phyloP scores from a whole-genome alignment of 2,797 vertebrate species.

The Brachyalestes nurse region DNA sequence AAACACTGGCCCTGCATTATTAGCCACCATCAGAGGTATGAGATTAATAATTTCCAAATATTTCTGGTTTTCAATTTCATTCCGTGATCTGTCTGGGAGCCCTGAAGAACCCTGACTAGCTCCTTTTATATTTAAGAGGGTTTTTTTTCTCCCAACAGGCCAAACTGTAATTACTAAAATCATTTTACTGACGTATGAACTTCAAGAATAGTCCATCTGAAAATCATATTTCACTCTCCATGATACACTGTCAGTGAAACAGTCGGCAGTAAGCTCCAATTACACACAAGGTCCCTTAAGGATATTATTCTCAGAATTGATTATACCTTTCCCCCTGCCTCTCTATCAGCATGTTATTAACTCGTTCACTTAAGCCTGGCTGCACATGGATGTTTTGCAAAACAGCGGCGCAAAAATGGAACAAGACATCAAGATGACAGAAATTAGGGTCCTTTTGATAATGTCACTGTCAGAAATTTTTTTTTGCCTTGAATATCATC shows the following conservation, averaged over 20 bases:
- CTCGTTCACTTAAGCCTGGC: slow-evolving; percentile 4
- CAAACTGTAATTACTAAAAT: background rate
- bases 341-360: background rate
- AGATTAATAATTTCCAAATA: too few species aligned
- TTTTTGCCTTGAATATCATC: background rate
- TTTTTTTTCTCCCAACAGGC: too few species aligned
- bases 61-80: too few species aligned
- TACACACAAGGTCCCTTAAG: slow-evolving; percentile 23
- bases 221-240: background rate
- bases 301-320: slow-evolving; percentile 14
- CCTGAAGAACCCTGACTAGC: too few species aligned
- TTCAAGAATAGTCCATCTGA: background rate
- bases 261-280: background rate
- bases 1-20: too few species aligned
- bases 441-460: background rate
- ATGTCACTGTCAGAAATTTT: background rate
- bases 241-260: slow-evolving; percentile 9
- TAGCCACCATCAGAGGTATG: too few species aligned
- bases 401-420: background rate
- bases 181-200: background rate
- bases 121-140: too few species aligned
- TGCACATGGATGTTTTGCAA: slow-evolving; percentile 19
- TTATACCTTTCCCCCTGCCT: slow-evolving; percentile 9
- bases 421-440: background rate
- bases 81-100: too few species aligned